phyloP scores from a whole-genome alignment of 2,113 vertebrate genomes.

The Antidorcas marsupialis region DNA sequence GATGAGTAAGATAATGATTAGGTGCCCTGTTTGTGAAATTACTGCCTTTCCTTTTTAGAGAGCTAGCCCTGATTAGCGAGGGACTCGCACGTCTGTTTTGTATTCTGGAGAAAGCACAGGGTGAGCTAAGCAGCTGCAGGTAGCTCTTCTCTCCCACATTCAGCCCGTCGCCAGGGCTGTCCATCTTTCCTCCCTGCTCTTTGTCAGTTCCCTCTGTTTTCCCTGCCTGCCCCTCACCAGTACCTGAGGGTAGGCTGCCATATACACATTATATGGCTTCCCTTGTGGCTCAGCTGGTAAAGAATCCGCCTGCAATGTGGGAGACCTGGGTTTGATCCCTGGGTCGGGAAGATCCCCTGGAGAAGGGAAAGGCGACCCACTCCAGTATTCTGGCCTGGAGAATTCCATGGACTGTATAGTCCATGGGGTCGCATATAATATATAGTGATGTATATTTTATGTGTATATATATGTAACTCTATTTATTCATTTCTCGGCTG shows the following conservation, averaged over 20 bases:
- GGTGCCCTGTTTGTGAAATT: background rate
- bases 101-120: background rate
- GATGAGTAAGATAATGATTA: background rate
- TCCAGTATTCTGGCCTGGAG: background rate
- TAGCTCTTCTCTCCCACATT: no score
- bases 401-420: background rate
- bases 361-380: background rate
- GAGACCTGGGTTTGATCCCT: background rate
- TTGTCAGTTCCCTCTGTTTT: background rate
- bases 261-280: background rate
- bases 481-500: background rate
- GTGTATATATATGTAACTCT: no score
- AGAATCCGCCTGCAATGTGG: background rate
- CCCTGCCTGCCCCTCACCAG: no score
- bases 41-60: background rate
- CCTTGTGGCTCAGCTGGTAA: background rate
- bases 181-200: background rate
- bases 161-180: rapidly evolving
- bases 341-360: background rate
- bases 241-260: background rate
- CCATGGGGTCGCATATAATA: background rate
- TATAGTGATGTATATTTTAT: background rate
- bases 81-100: background rate
- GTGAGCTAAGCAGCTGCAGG: background rate
- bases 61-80: background rate